Base-by-base conservation (phyloP, 2,888 invertebrate species). In the Apamea sordens region DNA sequence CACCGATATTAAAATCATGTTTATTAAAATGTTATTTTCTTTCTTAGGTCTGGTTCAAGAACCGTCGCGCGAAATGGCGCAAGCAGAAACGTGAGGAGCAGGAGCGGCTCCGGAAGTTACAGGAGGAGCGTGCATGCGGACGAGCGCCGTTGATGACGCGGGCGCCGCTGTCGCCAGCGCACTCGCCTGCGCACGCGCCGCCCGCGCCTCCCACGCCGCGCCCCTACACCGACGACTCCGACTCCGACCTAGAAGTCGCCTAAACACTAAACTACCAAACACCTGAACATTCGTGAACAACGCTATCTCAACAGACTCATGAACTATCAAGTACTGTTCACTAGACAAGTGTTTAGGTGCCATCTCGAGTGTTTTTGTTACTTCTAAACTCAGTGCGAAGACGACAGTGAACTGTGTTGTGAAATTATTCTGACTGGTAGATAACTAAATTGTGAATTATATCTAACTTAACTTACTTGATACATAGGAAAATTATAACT, bases 41-140 rank as follows among this genome's bases (percentile, higher is more conserved):
- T 93, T 90, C 24, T 18, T 97, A 99, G 99, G 99, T 99, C 21
- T 99, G 99, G 99, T 99, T 99, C 96, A 99, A 99, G 96, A 99
- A 99, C 94, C 98, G 99, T 36, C 97, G 99, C 63, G 99, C 99
- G 89, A 99, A 99, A 97, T 99, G 99, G 99, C 98, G 99, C 89
- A 99, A 99, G 93, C 99, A 99, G 94, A 99, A 99, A 94, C 98
- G 99, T 4, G 99, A 98, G 93, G 98, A 98, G 94, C 98, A 98
- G 95, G 98, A 98, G 95, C 96, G 98, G 81, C 96, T 98, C 89
- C 97, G 98, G 81, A 98, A 98, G 95, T 94, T 98, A 83, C 98
- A 98, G 93, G 98, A 98, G 94, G 98, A 98, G 93, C 97, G 98
- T 84, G 93, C 93, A 15, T 96, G 96, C 88, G 97, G 96, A 28